These are phyloP conservation scores for Thunnus albacares DNA, from an alignment of 2,797 vertebrate genomes.

Conservation along the genomic window DNA sequence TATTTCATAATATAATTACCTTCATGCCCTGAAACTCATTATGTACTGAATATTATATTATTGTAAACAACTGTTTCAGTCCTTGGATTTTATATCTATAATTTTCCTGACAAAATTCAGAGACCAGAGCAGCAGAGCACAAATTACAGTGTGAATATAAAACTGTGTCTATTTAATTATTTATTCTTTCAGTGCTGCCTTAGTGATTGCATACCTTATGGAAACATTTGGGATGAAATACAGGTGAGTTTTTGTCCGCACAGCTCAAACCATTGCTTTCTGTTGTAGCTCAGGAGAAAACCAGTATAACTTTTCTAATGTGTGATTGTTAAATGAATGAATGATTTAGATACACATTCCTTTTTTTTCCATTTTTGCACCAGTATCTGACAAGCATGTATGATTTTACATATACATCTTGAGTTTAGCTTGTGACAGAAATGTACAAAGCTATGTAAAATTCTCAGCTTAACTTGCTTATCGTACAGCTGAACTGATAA, in stretches of 20 bases:
- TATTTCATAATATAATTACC: background rate
- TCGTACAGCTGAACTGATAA: background rate
- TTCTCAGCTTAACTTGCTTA: background rate
- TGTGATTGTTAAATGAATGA: background rate
- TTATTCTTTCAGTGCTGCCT: conserved; percentile 79
- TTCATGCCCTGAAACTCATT: background rate
- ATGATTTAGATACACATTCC: background rate
- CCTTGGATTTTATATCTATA: background rate
- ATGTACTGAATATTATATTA: background rate
- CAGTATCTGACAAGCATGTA: background rate
- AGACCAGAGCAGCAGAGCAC: background rate
- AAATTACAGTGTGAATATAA: background rate
- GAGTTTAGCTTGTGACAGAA: background rate
- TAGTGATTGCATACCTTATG: conserved; percentile 99
- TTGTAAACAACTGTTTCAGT: background rate
- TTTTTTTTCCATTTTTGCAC: background rate
- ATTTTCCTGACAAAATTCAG: background rate
- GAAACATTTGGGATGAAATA: conserved; percentile 99
- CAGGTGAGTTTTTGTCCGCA: conserved; percentile 86
- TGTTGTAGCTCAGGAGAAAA: background rate
- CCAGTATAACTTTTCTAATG: background rate
- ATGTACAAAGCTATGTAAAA: background rate
- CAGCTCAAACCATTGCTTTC: background rate
- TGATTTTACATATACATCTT: rapidly evolving
- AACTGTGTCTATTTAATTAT: background rate